Evolutionary conservation across 92 coral and sea anemone genomes (phyloP).

Genomic region (Siderastrea siderea): DNA sequence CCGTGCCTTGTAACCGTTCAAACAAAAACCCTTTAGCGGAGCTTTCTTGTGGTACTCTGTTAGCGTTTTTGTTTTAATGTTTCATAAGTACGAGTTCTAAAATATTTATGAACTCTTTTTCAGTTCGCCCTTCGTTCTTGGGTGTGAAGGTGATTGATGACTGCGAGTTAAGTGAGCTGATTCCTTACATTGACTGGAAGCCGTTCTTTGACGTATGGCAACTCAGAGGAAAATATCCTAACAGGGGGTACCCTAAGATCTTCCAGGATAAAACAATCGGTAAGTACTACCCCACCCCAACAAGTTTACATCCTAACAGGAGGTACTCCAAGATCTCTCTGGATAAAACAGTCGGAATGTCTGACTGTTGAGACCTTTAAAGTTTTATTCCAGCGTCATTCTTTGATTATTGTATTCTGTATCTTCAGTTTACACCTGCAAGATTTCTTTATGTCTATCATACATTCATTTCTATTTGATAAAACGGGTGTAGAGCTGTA

Average conservation of each 20-base stretch:
- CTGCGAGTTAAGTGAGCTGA: slow-evolving; percentile 76
- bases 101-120: background rate
- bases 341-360: slow-evolving; percentile 95
- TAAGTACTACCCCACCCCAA: slow-evolving; percentile 46
- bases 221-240: slow-evolving; percentile 96
- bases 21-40: too few species aligned
- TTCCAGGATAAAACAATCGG: slow-evolving; percentile 94
- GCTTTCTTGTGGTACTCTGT: too few species aligned
- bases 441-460: too few species aligned
- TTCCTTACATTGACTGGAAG: slow-evolving; percentile 98
- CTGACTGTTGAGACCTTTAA: too few species aligned
- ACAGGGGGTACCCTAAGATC: slow-evolving; percentile 98
- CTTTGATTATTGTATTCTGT: too few species aligned
- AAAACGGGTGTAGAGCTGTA: too few species aligned
- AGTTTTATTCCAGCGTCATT: too few species aligned
- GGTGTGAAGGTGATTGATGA: slow-evolving; percentile 83
- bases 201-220: slow-evolving; percentile 99
- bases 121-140: slow-evolving; percentile 91
- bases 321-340: slow-evolving; percentile 96
- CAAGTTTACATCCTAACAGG: slow-evolving; percentile 75
- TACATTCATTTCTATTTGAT: too few species aligned
- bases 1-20: too few species aligned
- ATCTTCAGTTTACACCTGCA: too few species aligned
- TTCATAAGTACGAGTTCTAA: background rate
- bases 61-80: too few species aligned